Evolutionary conservation across 2,888 invertebrate genomes (phyloP), one percentile per base, ranked within the genome.

Genomic region (Agrotis puta): DNA sequence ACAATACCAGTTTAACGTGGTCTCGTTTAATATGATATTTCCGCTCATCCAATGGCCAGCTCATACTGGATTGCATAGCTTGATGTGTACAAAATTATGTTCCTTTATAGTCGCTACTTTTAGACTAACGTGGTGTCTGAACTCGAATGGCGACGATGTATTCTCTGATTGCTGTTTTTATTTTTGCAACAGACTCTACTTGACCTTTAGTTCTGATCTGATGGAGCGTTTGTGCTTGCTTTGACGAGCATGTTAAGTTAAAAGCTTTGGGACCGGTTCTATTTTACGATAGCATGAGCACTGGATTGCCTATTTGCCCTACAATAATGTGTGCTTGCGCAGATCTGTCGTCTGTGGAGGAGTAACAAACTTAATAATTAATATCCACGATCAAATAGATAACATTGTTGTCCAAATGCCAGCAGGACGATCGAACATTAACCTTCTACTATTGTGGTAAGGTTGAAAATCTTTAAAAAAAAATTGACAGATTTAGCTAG

Each of bases 211-310:
- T 2, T 5, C 33, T 67, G 27, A 64, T 33, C 13, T 27, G 27
- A 27, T 14, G 27, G 18, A 18, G 16, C 16, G n/a, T 24, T 18
- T 65, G 59, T 27, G 2, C 18, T 45, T 24, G 22, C 20, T 18
- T 43, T 22, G 1, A 54, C 33, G 45, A 39, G n/a, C n/a, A 14
- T 22, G 39, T 50, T 24, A 39, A 16, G 24, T 24, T 2, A 67
- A 54, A 5, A 33, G 14, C 11, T 22, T 67, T 27, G 2, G 22
- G 33, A 66, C 53, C 22, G 18, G 66, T 68, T 53, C 18, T 20
- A 16, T 20, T 6, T 39, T 27, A 16, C 27, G 24, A 20, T 45
- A 20, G 6, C 18, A 51, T 18, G 14, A 43, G n/a, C 24, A 0
- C 3, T 54, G 18, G 11, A 33, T 2, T 20, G 20, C 16, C 7